Evolutionary conservation across 2,113 vertebrate genomes (phyloP).

Genomic region (Arizona elegans): DNA sequence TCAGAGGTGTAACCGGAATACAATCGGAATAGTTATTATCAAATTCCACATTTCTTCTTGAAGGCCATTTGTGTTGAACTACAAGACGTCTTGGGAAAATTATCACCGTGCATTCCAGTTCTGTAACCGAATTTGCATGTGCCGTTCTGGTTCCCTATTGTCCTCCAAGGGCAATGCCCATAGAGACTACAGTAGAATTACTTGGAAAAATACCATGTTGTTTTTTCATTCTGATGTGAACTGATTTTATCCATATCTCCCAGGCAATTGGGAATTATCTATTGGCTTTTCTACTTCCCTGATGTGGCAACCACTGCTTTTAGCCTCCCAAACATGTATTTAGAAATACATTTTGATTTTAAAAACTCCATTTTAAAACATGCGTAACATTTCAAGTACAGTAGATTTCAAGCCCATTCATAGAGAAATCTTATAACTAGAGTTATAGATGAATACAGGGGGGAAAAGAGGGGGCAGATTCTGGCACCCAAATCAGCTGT

Average conservation of each 20-base stretch:
- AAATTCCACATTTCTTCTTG: background rate
- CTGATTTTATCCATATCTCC: background rate
- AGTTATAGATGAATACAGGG: background rate
- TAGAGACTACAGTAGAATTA: too few relatives aligned
- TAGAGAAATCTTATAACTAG: background rate
- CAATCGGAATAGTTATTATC: background rate
- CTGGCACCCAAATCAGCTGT: background rate
- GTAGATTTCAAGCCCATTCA: background rate
- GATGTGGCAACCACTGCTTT: background rate
- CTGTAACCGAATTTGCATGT: background rate
- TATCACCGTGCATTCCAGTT: background rate
- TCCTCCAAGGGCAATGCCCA: background rate
- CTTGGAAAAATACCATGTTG: background rate
- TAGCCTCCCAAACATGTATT: background rate
- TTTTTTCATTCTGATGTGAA: background rate
- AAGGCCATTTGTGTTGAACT: background rate
- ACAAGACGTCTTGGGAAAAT: background rate
- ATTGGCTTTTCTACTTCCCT: background rate
- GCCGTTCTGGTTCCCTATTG: background rate
- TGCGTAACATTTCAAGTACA: background rate
- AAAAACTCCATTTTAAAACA: background rate
- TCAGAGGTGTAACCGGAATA: background rate
- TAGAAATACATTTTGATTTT: background rate
- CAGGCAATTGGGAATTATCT: background rate
- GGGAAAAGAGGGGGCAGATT: background rate